Conservation (phyloP, 1,140 invertebrate species). For the Calosoma granatense region DNA sequence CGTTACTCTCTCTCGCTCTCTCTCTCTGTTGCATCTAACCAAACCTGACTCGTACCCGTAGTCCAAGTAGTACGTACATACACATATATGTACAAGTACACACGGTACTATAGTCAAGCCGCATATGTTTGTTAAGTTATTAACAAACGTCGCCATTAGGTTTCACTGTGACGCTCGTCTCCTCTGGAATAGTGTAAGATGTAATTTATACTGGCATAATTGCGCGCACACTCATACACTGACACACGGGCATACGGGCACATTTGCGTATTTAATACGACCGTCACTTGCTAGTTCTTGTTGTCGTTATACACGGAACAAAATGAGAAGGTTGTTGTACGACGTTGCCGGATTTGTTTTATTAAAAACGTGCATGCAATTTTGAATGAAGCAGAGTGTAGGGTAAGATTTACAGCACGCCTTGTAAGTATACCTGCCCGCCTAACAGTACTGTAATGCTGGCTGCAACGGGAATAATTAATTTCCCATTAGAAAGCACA, state of each 20-base stretch:
- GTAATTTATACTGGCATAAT: neutral
- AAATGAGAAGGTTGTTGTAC: neutral
- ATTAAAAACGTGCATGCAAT: conserved; percentile 3
- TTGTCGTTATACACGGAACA: neutral
- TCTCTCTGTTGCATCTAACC: neutral
- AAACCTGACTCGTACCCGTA: too few relatives aligned
- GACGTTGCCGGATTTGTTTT: neutral
- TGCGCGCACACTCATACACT: neutral
- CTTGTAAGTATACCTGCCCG: too few relatives aligned
- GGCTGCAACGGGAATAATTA: too few relatives aligned
- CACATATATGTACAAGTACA: too few relatives aligned
- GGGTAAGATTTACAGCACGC: too few relatives aligned
- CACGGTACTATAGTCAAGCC: neutral
- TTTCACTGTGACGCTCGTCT: neutral
- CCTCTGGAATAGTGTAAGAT: neutral
- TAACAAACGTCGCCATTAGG: neutral
- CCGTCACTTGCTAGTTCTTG: neutral
- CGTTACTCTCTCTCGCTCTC: too few relatives aligned
- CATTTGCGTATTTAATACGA: neutral
- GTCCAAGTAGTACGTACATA: too few relatives aligned
- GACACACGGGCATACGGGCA: neutral
- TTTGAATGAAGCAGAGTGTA: too few relatives aligned
- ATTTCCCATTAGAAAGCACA: too few relatives aligned
- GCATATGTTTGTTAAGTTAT: neutral
- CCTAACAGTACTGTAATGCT: too few relatives aligned